Percentiles rank a stretch among this genome's conserved stretches.
Evolutionary conservation across 2,888 invertebrate genomes (phyloP).

Genomic region (Sipha maydis): DNA sequence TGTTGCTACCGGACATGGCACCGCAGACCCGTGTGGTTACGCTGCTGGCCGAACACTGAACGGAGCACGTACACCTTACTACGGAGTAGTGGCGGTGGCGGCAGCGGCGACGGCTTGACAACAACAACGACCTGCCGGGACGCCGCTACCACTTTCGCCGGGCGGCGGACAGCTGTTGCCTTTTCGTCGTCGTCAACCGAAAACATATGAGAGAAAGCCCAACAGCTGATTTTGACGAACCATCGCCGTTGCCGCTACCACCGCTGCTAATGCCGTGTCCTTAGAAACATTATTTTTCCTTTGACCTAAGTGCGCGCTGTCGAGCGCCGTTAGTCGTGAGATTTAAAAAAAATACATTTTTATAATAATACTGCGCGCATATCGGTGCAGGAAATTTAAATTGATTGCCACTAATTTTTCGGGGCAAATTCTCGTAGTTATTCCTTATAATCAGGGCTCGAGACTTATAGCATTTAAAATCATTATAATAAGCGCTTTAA

Average conservation of each 20-base stretch:
- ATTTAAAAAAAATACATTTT: no score
- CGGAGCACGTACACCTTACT: no score
- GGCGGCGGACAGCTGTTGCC: conserved; percentile 60
- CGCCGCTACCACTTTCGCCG: conserved; percentile 49
- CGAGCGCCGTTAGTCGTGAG: neutral
- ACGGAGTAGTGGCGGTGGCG: neutral
- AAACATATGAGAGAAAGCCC: conserved; percentile 20
- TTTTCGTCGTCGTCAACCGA: conserved; percentile 31
- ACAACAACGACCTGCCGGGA: conserved; percentile 50
- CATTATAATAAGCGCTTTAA: no score
- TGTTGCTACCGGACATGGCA: conserved; percentile 32
- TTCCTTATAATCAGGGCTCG: no score
- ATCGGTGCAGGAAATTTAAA: no score
- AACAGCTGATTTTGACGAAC: conserved; percentile 6
- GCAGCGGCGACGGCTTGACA: conserved; percentile 18
- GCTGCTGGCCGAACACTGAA: conserved; percentile 46
- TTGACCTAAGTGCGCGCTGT: neutral
- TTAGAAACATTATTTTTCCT: neutral
- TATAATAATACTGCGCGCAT: neutral
- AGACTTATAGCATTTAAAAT: no score
- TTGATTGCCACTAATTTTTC: no score
- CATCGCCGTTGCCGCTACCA: neutral
- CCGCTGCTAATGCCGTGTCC: neutral
- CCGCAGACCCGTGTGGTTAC: neutral
- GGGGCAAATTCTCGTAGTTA: no score